Evolutionary conservation across 1,140 invertebrate genomes (phyloP), one percentile per base, ranked within the genome.

Genomic region (Coelopa frigida): DNA sequence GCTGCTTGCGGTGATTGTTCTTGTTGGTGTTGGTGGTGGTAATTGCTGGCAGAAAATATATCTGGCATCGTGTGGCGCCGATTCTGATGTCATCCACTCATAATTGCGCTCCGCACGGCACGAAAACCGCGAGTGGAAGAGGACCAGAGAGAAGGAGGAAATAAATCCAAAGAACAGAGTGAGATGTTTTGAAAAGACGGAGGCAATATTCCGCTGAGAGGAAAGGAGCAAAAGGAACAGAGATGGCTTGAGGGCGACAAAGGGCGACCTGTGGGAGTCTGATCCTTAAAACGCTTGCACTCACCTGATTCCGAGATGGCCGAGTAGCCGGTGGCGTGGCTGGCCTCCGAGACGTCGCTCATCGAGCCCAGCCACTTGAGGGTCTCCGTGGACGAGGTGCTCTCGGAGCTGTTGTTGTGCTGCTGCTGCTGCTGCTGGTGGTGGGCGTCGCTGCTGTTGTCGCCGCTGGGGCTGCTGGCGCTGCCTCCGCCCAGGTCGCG

Each of bases 321-420:
- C 39, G 66, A 69, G 45, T 65, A 63, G 32, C 62, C 66, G 14
- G 67, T 69, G 31, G 57, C 60, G 55, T 69, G 67, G 43, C 79
- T 81, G 5, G 80, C 76, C 17, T 83, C 78, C 49, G 82, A 85
- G 8, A 87, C 76, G 57, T 86, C 84, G 57, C 82, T 84, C 72
- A 82, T 81, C 5, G 84, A 86, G 20, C 83, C 83, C 54, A 85
- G 81, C 85, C 85, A 88, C 70, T 89, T 89, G 2, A 88, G 69
- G 6, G 86, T 88, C 58, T 89, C 87, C 53, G 83, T 84, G 24
- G 84, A 85, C 32, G 83, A 86, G 31, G 80, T 83, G 61, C 79
- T 81, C 23, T 81, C 79, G 21, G 78, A 80, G 42, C 79, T 80
- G 49, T 68, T 68, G 47, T 59, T 46, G 29, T 51, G 54, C 21